Evolutionary conservation across 1,140 invertebrate species (phyloP).

Genomic region (Medauroidea extradentata): DNA sequence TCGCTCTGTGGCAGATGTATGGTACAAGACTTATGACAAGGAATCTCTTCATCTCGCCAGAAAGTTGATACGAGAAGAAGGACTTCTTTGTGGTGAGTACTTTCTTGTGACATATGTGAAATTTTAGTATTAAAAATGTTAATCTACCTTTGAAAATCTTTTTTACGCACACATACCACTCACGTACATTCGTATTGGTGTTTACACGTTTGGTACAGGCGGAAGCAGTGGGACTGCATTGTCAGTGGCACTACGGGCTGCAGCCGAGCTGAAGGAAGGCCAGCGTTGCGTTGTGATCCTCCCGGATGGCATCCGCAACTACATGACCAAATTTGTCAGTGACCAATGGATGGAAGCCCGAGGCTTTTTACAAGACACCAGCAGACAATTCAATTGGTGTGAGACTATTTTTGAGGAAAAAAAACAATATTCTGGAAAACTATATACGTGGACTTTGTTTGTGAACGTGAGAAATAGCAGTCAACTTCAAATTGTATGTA

Average conservation of each 20-base stretch:
- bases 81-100: conserved; percentile 80
- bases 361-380: conserved; percentile 52
- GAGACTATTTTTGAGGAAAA: too few species aligned
- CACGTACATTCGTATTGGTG: too few species aligned
- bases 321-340: conserved; percentile 96
- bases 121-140: too few species aligned
- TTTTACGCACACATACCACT: too few species aligned
- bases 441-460: too few species aligned
- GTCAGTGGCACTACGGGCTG: conserved; percentile 71
- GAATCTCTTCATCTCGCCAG: conserved; percentile 80
- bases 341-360: conserved; percentile 94
- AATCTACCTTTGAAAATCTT: too few species aligned
- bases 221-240: conserved; percentile 90
- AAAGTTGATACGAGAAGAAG: conserved; percentile 86
- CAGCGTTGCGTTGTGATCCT: conserved; percentile 87
- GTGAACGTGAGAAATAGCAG: too few species aligned
- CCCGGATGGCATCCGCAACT: conserved; percentile 95
- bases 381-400: background rate
- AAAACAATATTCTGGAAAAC: too few species aligned
- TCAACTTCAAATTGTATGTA: too few species aligned
- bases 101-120: too few species aligned
- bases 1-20: conserved; percentile 72
- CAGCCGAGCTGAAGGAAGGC: conserved; percentile 70
- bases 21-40: conserved; percentile 82
- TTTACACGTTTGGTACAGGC: conserved; percentile 53